Base-by-base conservation (phyloP, 2,113 vertebrate species). In the Vireo altiloquus region DNA sequence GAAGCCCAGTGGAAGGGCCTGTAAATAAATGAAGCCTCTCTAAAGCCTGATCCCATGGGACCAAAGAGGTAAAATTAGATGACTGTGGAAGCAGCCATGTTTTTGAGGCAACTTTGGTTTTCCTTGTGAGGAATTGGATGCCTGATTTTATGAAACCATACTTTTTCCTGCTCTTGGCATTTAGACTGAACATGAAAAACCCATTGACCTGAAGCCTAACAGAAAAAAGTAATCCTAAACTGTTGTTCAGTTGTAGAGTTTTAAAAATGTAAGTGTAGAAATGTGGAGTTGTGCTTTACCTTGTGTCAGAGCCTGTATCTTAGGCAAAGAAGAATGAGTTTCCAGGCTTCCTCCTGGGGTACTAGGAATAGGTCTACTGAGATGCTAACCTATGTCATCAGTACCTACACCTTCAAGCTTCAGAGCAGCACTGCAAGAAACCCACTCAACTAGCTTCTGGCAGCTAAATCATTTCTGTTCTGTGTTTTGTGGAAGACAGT, bases 11-110 rank as follows among this genome's bases (percentile, higher is more conserved):
- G 95, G 97, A 98, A 97, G 89, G 96, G 82, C 95, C 94, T 98
- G 96, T 97, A 98, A 98, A 98, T 98, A 98, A 98, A 98, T 96
- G 97, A 97, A 97, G 87, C 93, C 89, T 98, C 92, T 96, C 95
- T 95, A 96, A 97, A 97, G 96, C 96, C 75, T 87, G 66, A 74
- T 96, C 97, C 89, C 75, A 0, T 82, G 95, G 96, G 97, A 98
- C 91, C 97, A 97, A 97, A 94, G 95, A 97, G 89, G 94, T 94
- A 96, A 97, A 98, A 98, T 98, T 96, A 97, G 94, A 97, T 97
- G 97, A 94, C 93, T n/a, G 14, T 21, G 27, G 92, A 97, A 97
- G 83, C 88, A 79, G 82, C 27, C 14, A 6, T 96, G 96, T 98
- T 98, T 97, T 97, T 15, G 93, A 97, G 97, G 97, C 95, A 98